Conservation (phyloP, 2,888 invertebrate species). For the Tachina fera region DNA sequence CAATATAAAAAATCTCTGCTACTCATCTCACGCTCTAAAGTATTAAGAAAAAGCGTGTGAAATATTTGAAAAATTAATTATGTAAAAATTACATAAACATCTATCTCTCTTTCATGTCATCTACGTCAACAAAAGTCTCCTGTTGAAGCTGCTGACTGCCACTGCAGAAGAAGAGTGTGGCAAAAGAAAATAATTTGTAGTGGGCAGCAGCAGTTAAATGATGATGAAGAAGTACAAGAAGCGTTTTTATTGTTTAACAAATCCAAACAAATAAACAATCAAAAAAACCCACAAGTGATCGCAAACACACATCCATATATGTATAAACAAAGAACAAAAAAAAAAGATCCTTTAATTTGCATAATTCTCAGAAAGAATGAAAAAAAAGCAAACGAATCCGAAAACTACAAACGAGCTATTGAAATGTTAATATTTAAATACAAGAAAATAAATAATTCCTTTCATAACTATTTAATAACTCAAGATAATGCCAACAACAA, state of each 20-base stretch:
- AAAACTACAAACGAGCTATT: constrained; percentile 55
- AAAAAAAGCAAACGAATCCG: constrained; percentile 38
- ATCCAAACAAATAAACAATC: constrained; percentile 49
- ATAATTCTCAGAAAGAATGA: constrained; percentile 70
- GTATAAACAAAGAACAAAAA: not conserved
- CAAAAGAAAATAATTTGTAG: constrained; percentile 54
- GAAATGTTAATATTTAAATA: constrained; percentile 61
- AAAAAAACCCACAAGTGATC: constrained; percentile 58
- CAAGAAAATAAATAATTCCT: constrained; percentile 69
- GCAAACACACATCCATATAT: constrained; percentile 6
- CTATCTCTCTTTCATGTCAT: constrained; percentile 50
- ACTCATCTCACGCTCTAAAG: constrained; percentile 37
- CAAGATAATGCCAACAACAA: constrained; percentile 46
- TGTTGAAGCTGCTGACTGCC: constrained; percentile 33
- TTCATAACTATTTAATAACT: constrained; percentile 70
- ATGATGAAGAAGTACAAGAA: constrained; percentile 49
- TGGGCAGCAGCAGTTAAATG: constrained; percentile 46
- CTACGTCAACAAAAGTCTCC: constrained; percentile 47
- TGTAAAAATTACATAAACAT: constrained; percentile 67
- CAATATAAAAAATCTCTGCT: not conserved
- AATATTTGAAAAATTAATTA: constrained; percentile 70
- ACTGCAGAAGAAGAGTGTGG: constrained; percentile 30
- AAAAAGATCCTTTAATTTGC: constrained; percentile 71
- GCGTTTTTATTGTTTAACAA: constrained; percentile 58
- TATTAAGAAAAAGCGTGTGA: constrained; percentile 64